Percentiles rank a stretch among this genome's conserved stretches.
Evolutionary conservation across 2,888 invertebrate species (phyloP).

Genomic region (Cryptocephalus moraei): DNA sequence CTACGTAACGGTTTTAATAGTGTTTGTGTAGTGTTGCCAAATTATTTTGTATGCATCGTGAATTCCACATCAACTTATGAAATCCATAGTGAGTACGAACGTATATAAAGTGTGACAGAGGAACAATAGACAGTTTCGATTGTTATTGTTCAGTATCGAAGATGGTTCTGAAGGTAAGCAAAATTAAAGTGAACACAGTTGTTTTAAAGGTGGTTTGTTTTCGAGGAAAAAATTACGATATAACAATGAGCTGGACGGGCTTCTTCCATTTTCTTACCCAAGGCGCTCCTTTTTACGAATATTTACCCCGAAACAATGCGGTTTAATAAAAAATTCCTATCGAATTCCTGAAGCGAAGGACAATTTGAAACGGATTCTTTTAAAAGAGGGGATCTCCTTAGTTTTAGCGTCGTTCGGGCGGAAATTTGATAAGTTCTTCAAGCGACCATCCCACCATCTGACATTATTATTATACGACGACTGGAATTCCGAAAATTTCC

Average conservation of each 20-base stretch:
- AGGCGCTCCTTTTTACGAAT: no score
- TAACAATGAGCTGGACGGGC: no score
- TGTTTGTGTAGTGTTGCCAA: constrained; percentile 10
- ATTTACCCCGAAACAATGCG: not conserved
- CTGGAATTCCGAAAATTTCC: no score
- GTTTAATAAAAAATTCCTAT: not conserved
- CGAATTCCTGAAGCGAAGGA: not conserved
- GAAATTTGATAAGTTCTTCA: no score
- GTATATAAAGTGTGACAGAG: constrained; percentile 13
- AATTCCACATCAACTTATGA: constrained; percentile 14
- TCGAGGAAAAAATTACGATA: no score
- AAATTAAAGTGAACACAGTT: not conserved
- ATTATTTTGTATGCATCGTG: constrained; percentile 17
- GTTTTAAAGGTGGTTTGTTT: no score
- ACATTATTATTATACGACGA: no score
- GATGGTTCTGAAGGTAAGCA: constrained; percentile 24
- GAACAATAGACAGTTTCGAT: constrained; percentile 7
- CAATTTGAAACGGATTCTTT: no score
- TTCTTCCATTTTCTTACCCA: no score
- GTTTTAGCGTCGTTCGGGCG: no score
- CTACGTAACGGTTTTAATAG: not conserved
- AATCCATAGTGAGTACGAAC: constrained; percentile 16
- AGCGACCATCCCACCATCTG: no score
- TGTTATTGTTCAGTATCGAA: constrained; percentile 18
- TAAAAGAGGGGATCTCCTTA: no score